A percentile compares a stretch with the other conserved stretches of the same genome.
phyloP scores from a whole-genome alignment of 1,140 invertebrate genomes.

The Branchinecta lindahli region DNA sequence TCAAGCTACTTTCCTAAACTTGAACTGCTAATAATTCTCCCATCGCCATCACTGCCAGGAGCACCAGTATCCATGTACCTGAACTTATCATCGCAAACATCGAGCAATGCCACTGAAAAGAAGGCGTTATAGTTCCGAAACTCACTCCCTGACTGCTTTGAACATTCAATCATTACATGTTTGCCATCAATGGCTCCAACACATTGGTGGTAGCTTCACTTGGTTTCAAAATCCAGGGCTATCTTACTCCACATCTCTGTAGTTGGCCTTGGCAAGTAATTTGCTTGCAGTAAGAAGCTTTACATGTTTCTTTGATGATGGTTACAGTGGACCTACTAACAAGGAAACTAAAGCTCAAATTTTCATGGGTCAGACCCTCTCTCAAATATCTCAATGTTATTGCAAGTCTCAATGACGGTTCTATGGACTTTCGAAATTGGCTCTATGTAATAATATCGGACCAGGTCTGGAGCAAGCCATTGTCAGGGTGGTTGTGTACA shows the following conservation, averaged over 20 bases:
- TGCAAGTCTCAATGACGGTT: slow-evolving; percentile 6
- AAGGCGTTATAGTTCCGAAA: slow-evolving; percentile 38
- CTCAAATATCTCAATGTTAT: slow-evolving; percentile 1
- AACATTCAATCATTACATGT: slow-evolving; percentile 33
- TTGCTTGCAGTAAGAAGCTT: too few relatives aligned
- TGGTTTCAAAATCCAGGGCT: too few relatives aligned
- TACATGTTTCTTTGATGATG: too few relatives aligned
- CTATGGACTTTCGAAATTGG: not conserved
- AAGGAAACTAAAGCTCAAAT: too few relatives aligned
- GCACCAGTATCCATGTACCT: slow-evolving; percentile 27
- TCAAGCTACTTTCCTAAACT: not conserved
- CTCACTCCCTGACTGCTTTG: slow-evolving; percentile 30
- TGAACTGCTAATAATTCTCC: slow-evolving; percentile 24
- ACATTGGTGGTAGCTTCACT: slow-evolving; percentile 30
- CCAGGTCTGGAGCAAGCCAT: too few relatives aligned
- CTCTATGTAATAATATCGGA: too few relatives aligned
- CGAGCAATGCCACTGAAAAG: slow-evolving; percentile 37
- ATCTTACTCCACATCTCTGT: too few relatives aligned
- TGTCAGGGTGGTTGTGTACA: too few relatives aligned
- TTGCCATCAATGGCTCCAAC: slow-evolving; percentile 37
- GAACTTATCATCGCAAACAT: slow-evolving; percentile 35
- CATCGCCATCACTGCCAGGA: not conserved
- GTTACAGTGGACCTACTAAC: too few relatives aligned
- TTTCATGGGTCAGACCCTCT: too few relatives aligned
- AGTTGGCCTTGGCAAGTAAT: too few relatives aligned